Percentiles rank a stretch among this genome's conserved stretches.
Evolutionary conservation across 1,140 invertebrate species (phyloP).

Genomic region (Drosophila tristis): DNA sequence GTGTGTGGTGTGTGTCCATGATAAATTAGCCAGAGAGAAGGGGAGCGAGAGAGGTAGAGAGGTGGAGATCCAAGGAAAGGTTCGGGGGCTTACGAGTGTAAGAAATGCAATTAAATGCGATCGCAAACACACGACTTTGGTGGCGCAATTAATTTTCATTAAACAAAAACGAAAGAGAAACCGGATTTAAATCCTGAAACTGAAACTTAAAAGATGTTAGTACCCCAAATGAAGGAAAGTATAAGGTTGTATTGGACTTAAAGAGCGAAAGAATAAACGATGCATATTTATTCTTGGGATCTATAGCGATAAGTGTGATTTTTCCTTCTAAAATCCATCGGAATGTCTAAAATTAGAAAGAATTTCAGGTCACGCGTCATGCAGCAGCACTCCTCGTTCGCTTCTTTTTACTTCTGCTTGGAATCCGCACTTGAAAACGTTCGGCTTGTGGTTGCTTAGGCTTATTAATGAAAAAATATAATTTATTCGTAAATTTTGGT

Average conservation of each 20-base stretch:
- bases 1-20: constrained; percentile 34
- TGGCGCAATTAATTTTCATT: constrained; percentile 82
- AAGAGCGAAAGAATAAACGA: no score
- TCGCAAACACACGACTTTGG: constrained; percentile 78
- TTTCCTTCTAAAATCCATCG: not conserved
- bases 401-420: no score
- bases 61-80: constrained; percentile 53
- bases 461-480: no score
- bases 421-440: no score
- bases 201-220: not conserved
- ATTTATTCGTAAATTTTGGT: no score
- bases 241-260: no score
- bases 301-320: not conserved
- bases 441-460: no score
- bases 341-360: no score
- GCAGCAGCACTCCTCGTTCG: no score
- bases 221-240: no score
- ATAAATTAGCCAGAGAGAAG: constrained; percentile 21
- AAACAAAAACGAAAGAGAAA: constrained; percentile 49
- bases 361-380: no score
- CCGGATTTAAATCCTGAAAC: constrained; percentile 40
- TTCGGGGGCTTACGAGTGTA: constrained; percentile 59
- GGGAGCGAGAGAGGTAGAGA: constrained; percentile 7
- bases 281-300: no score
- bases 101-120: constrained; percentile 78